Conservation (phyloP, 2,797 vertebrate genomes). For the Halcyon leucocephala region DNA sequence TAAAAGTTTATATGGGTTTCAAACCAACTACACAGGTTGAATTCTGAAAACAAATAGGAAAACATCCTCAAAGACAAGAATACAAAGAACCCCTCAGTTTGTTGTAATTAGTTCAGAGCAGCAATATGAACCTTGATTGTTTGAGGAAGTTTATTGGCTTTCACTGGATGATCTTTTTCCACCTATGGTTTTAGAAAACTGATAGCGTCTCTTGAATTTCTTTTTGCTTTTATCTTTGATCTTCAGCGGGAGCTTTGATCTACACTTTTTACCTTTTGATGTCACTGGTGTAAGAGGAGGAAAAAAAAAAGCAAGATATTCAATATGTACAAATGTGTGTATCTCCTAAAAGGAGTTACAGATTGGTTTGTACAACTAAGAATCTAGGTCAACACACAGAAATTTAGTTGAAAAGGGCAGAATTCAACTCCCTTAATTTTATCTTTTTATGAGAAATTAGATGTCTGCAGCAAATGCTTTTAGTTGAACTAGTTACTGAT, state of each 20-base stretch:
- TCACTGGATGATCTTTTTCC: not conserved
- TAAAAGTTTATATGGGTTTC: not conserved
- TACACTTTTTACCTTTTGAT: constrained; percentile 69
- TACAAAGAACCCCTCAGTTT: not conserved
- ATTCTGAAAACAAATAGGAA: not conserved
- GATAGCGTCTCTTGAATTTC: constrained; percentile 38
- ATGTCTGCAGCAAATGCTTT: not conserved
- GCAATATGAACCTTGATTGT: not conserved
- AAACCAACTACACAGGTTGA: not conserved
- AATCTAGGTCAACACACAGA: constrained; percentile 45
- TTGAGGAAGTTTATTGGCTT: not conserved
- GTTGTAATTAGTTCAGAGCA: not conserved
- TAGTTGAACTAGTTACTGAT: constrained; percentile 3
- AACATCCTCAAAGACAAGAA: not conserved
- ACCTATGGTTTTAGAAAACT: constrained; percentile 45
- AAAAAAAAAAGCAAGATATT: not conserved
- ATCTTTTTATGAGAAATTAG: constrained; percentile 46
- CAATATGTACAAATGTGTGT: constrained; percentile 44
- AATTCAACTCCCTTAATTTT: constrained; percentile 29
- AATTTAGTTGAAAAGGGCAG: constrained; percentile 16
- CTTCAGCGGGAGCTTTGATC: constrained; percentile 53
- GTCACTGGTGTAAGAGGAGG: constrained; percentile 22
- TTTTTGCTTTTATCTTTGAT: constrained; percentile 59
- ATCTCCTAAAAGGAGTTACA: constrained; percentile 22
- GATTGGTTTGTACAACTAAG: constrained; percentile 36